A percentile compares a stretch with the other conserved stretches of the same genome.
Evolutionary conservation across 2,888 invertebrate genomes (phyloP).

Genomic region (Pammene fasciana): DNA sequence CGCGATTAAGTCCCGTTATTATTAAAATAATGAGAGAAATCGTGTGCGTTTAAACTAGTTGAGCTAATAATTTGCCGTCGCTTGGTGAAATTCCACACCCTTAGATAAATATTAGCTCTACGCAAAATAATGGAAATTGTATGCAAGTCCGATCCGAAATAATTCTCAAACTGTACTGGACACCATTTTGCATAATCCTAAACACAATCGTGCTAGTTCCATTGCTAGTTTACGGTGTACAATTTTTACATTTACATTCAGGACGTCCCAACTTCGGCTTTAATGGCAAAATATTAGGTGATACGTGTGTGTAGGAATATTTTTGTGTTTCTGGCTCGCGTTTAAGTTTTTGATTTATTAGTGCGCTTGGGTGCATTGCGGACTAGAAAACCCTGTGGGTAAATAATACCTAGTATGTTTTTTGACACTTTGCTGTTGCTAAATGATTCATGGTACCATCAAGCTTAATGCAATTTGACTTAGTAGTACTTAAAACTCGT

Average conservation of each 20-base stretch:
- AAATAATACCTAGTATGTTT: conserved; percentile 8
- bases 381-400: conserved; percentile 19
- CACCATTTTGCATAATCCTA: conserved; percentile 42
- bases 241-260: conserved; percentile 3
- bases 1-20: too few relatives aligned
- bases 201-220: conserved; percentile 37
- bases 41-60: too few relatives aligned
- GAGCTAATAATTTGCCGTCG: not conserved
- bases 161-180: conserved; percentile 37
- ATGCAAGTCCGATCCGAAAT: conserved; percentile 35
- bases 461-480: not conserved
- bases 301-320: not conserved
- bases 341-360: conserved; percentile 41
- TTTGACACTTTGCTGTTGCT: not conserved
- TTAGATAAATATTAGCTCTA: conserved; percentile 10
- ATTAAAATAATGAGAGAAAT: too few relatives aligned
- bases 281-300: not conserved
- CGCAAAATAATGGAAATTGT: conserved; percentile 37
- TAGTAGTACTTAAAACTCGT: not conserved
- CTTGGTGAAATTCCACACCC: not conserved
- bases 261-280: conserved; percentile 7
- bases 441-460: not conserved
- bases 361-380: conserved; percentile 29
- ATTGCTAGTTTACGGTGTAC: conserved; percentile 33
- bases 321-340: not conserved